Evolutionary conservation across 2,888 invertebrate species (phyloP).

Genomic region (Tuberolachnus salignus): DNA sequence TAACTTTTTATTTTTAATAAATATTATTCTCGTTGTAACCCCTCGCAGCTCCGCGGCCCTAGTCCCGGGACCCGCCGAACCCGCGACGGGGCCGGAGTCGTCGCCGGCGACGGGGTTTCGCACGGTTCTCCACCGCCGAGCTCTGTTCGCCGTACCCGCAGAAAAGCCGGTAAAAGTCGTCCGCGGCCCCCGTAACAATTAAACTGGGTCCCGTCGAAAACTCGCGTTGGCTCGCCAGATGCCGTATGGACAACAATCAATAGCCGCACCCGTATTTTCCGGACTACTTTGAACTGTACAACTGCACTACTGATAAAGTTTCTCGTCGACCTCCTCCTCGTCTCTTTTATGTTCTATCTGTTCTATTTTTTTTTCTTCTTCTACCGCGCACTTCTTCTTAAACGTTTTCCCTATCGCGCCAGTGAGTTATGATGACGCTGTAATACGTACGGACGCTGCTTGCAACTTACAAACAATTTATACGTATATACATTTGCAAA

Average conservation of each 20-base stretch:
- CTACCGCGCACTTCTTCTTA: too few species aligned
- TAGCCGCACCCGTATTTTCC: conserved; percentile 38
- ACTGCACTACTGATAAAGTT: conserved; percentile 29
- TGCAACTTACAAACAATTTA: conserved; percentile 12
- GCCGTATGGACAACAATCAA: conserved; percentile 46
- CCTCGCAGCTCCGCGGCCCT: too few species aligned
- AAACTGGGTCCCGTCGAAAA: conserved; percentile 11
- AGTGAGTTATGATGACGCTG: conserved; percentile 22
- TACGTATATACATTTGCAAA: neutral
- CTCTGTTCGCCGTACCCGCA: neutral
- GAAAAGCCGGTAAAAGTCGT: conserved; percentile 23
- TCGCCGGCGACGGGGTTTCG: too few species aligned
- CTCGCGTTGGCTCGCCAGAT: conserved; percentile 41
- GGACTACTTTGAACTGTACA: neutral
- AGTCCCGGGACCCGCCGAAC: too few species aligned
- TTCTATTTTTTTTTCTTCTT: neutral
- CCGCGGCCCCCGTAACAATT: conserved; percentile 14
- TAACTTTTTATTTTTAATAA: too few species aligned
- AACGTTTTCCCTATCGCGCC: neutral
- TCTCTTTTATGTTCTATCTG: neutral
- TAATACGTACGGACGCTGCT: too few species aligned
- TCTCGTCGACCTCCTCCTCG: conserved; percentile 3
- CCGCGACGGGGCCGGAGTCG: too few species aligned
- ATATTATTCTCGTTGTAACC: too few species aligned
- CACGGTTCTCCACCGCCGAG: too few species aligned